phyloP scores from a whole-genome alignment of 2,888 invertebrate species.

The Andrena praecox region DNA sequence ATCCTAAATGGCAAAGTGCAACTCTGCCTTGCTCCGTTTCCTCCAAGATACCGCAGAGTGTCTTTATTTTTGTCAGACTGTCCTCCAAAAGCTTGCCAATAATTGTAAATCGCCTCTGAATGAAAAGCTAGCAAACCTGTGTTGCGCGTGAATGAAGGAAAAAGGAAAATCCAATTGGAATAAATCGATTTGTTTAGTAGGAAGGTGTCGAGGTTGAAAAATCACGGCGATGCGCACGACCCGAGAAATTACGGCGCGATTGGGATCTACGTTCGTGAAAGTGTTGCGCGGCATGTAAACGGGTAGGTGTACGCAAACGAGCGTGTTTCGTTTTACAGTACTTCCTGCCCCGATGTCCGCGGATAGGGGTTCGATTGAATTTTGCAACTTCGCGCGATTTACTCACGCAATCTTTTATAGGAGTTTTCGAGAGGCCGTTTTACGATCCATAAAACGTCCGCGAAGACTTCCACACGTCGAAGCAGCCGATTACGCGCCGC shows the following conservation, averaged over 20 bases:
- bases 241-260: slow-evolving; percentile 28
- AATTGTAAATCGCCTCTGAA: too few species aligned
- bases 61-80: too few species aligned
- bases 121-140: too few species aligned
- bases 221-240: slow-evolving; percentile 10
- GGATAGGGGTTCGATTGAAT: slow-evolving; percentile 15
- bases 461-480: slow-evolving; percentile 7
- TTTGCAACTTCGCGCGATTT: slow-evolving; percentile 10
- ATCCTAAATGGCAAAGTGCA: slow-evolving; percentile 58
- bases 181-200: slow-evolving; percentile 22
- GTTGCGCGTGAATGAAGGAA: too few species aligned
- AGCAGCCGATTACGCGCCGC: background rate
- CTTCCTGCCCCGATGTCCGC: slow-evolving; percentile 11
- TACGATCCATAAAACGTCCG: slow-evolving; percentile 5
- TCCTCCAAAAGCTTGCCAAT: too few species aligned
- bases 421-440: background rate
- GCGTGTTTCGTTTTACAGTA: slow-evolving; percentile 28
- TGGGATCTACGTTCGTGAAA: slow-evolving; percentile 29
- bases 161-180: background rate
- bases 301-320: slow-evolving; percentile 40
- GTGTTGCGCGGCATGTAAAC: slow-evolving; percentile 11
- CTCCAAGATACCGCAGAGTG: too few species aligned
- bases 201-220: slow-evolving; percentile 16
- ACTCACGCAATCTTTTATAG: background rate
- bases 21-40: background rate